Evolutionary conservation across 2,888 invertebrate species (phyloP).

Genomic region (Drosophila paranaensis): DNA sequence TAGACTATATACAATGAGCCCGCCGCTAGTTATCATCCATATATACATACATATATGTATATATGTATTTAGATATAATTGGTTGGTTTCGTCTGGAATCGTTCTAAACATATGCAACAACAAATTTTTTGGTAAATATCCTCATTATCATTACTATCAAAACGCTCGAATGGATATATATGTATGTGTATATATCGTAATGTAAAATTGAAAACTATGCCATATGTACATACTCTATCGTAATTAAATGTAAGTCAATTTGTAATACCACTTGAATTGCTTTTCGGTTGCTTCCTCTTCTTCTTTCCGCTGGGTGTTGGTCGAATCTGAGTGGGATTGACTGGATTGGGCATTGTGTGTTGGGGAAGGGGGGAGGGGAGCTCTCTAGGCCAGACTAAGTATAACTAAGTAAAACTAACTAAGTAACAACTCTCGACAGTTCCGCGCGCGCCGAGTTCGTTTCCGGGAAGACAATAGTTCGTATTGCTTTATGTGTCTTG

Average conservation of each 20-base stretch:
- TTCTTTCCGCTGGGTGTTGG: not conserved
- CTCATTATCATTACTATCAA: conserved; percentile 20
- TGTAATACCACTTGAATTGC: conserved; percentile 78
- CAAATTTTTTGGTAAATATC: conserved; percentile 28
- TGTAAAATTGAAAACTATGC: conserved; percentile 18
- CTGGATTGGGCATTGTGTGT: not conserved
- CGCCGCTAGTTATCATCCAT: conserved; percentile 6
- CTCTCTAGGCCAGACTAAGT: conserved; percentile 22
- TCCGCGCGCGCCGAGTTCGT: conserved; percentile 23
- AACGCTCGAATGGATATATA: conserved; percentile 15
- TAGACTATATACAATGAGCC: conserved; percentile 37
- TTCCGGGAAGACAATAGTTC: conserved; percentile 45
- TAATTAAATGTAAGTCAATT: conserved; percentile 28
- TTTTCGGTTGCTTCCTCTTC: conserved; percentile 48
- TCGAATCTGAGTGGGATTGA: not conserved
- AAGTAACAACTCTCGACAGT: conserved; percentile 27
- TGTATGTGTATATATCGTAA: conserved; percentile 7
- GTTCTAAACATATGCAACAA: conserved; percentile 60
- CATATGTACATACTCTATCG: conserved; percentile 7
- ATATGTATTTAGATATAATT: too few relatives aligned
- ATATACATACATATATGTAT: too few relatives aligned
- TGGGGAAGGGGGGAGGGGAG: too few relatives aligned
- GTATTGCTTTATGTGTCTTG: conserved; percentile 45
- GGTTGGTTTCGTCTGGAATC: not conserved
- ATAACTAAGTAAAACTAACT: conserved; percentile 53